Percentiles rank a stretch among this genome's conserved stretches.
Evolutionary conservation across 1,140 invertebrate genomes (phyloP).

Genomic region (Orius insidiosus): DNA sequence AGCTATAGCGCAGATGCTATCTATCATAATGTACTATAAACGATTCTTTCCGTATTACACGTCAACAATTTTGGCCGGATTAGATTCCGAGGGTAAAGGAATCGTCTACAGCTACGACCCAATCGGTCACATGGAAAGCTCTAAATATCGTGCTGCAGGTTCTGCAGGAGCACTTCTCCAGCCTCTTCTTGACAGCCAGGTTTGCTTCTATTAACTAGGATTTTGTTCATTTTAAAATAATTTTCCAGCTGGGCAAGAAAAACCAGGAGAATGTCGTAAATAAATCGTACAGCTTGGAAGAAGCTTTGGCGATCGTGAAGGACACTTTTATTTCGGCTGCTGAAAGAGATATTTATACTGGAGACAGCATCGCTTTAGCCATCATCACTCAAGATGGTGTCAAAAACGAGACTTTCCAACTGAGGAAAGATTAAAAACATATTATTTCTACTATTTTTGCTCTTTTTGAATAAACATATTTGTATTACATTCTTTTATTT

Average conservation of each 20-base stretch:
- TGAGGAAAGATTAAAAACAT: slow-evolving; percentile 60
- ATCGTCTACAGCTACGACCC: slow-evolving; percentile 93
- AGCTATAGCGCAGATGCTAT: slow-evolving; percentile 87
- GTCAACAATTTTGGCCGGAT: slow-evolving; percentile 82
- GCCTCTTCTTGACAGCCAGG: slow-evolving; percentile 75
- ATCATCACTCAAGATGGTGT: slow-evolving; percentile 83
- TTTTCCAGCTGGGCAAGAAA: slow-evolving; percentile 54
- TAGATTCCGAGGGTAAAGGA: slow-evolving; percentile 76
- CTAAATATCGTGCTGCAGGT: slow-evolving; percentile 66
- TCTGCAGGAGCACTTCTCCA: slow-evolving; percentile 63
- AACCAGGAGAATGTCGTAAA: slow-evolving; percentile 56
- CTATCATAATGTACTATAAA: slow-evolving; percentile 89
- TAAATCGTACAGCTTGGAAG: slow-evolving; percentile 49
- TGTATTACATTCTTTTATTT: too few species aligned
- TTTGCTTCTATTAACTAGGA: slow-evolving; percentile 19
- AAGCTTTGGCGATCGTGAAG: slow-evolving; percentile 68
- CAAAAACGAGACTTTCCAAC: slow-evolving; percentile 42
- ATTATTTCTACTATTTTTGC: neutral
- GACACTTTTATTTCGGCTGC: slow-evolving; percentile 94
- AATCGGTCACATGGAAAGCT: slow-evolving; percentile 78
- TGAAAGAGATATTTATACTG: slow-evolving; percentile 93
- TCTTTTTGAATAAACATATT: too few species aligned
- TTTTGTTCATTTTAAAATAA: neutral
- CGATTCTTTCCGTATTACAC: slow-evolving; percentile 98
- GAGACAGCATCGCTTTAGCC: slow-evolving; percentile 76